A percentile compares a stretch with the other conserved stretches of the same genome.
Conservation (phyloP, 2,113 vertebrate genomes). For the Centropus bengalensis region DNA sequence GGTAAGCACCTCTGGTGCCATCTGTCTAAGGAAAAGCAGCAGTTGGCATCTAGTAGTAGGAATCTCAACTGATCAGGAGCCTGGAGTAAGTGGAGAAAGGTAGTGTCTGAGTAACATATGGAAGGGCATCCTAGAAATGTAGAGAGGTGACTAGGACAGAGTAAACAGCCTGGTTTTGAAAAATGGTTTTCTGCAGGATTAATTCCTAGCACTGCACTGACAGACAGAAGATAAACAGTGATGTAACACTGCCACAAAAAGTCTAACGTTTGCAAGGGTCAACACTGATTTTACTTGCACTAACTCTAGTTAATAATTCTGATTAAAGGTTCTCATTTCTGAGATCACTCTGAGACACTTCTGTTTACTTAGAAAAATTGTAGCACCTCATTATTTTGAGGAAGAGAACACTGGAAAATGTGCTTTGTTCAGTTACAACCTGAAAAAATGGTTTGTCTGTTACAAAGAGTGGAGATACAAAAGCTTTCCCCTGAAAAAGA, state of each 20-base stretch:
- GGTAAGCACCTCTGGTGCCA: background rate
- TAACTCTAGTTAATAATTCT: background rate
- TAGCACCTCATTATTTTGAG: background rate
- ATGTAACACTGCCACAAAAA: background rate
- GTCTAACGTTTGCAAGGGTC: background rate
- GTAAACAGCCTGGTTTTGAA: background rate
- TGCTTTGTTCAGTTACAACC: background rate
- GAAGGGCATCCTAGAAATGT: background rate
- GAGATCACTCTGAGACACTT: background rate
- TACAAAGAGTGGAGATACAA: background rate
- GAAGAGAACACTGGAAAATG: background rate
- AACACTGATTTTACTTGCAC: background rate
- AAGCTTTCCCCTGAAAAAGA: background rate
- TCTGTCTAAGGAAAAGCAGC: background rate
- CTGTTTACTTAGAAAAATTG: background rate
- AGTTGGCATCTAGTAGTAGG: background rate
- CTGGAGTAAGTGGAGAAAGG: background rate
- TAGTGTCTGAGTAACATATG: background rate
- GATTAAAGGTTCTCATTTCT: background rate
- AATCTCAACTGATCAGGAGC: background rate
- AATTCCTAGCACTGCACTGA: background rate
- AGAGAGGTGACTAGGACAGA: background rate
- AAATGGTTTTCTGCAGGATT: background rate
- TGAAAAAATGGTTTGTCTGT: background rate
- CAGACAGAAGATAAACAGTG: background rate